These are phyloP conservation scores for Ambastaia sidthimunki DNA, from an alignment of 2,797 vertebrate species.

Conservation along the genomic window DNA sequence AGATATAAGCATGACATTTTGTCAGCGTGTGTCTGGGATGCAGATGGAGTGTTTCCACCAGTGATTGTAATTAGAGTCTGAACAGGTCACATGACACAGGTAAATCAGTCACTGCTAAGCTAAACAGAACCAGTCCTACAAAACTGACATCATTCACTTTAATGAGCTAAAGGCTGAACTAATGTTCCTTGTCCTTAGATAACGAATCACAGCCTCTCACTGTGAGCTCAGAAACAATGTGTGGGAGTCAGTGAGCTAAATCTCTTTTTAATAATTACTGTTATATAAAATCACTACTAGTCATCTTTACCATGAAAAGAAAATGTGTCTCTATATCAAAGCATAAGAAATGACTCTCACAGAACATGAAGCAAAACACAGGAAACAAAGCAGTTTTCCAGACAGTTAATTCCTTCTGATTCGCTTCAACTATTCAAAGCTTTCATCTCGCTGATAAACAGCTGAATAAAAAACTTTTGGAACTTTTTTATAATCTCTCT, in stretches of 20 bases:
- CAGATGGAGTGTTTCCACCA: conserved; percentile 24
- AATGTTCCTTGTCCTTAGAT: background rate
- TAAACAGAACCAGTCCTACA: conserved; percentile 2
- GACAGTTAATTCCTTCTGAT: conserved; percentile 23
- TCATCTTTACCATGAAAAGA: no score
- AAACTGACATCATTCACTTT: conserved; percentile 22
- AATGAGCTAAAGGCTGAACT: conserved; percentile 2
- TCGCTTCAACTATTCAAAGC: conserved; percentile 20
- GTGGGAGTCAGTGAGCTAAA: background rate
- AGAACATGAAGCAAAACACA: conserved; percentile 40
- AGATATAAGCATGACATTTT: conserved; percentile 17
- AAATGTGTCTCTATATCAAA: background rate
- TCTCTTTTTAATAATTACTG: no score
- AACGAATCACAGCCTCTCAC: background rate
- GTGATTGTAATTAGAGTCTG: background rate
- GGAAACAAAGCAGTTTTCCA: conserved; percentile 36
- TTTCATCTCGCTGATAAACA: conserved; percentile 42
- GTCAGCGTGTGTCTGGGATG: conserved; percentile 22
- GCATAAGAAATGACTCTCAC: conserved; percentile 51
- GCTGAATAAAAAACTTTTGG: conserved; percentile 24
- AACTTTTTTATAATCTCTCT: no score
- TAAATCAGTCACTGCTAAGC: conserved; percentile 18
- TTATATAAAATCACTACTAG: no score
- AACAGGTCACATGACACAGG: conserved; percentile 15
- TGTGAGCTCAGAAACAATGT: background rate